Base-by-base conservation (phyloP, 1,140 invertebrate species). In the Lethocerus indicus region DNA sequence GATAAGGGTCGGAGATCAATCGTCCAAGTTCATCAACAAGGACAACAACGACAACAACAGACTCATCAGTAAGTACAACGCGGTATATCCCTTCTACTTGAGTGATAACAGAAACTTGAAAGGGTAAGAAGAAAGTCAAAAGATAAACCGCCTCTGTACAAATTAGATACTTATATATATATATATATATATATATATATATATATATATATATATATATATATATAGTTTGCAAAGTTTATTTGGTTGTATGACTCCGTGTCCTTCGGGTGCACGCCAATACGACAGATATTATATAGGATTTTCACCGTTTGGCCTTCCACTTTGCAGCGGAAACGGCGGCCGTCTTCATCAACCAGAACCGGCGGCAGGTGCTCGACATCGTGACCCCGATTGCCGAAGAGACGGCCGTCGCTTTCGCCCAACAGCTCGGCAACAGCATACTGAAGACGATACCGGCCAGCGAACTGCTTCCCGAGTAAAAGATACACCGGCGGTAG, bases 361-460 rank as follows among this genome's bases (percentile, higher is more conserved):
- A 80, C 63, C 74, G 78, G 1, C 61, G 69, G 16, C 60, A 76
- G n/a, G 73, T 81, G 12, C 60, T 81, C 61, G 76, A 81, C 53
- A 75, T 81, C 39, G 66, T 81, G 5, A 78, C 72, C 60, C 79
- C 80, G 12, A 77, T 82, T 14, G 72, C 79, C 28, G 76, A 81
- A 56, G 79, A 82, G 54, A 79, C 76, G 14, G 66, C 71, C 1
- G 71, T 70, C 1, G 71, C 73, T 3, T 67, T 78, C 16, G 63
- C 70, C 36, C 71, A 69, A 59, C 71, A 75, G 1, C 69, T 75
- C 49, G 60, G 67, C 20, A 71, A 75, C 50, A 72, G 74, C 61
- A 69, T 76, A 29, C 64, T 78, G 2, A 65, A 65, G 20, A 61
- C 61, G 1, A 66, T 78, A 44, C 73, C 75, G 2, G 63, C 74